These are phyloP conservation scores for Scaptomyza parva DNA, from an alignment of 2,888 invertebrate genomes.

Conservation along the genomic window DNA sequence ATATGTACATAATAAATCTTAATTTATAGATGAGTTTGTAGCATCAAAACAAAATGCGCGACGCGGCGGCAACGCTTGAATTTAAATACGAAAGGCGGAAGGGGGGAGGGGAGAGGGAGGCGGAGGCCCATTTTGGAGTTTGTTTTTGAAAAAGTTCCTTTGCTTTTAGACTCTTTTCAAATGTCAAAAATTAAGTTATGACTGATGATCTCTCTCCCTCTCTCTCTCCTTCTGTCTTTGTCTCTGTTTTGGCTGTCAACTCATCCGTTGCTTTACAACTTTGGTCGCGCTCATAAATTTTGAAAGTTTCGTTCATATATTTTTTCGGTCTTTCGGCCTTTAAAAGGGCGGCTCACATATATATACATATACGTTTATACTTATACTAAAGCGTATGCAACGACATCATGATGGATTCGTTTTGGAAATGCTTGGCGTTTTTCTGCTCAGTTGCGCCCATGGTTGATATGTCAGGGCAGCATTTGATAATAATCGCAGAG, in stretches of 20 bases:
- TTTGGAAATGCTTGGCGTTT: slow-evolving; percentile 72
- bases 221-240: slow-evolving; percentile 2
- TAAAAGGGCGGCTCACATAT: slow-evolving; percentile 64
- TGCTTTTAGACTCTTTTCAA: slow-evolving; percentile 46
- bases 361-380: slow-evolving; percentile 5
- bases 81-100: too few relatives aligned
- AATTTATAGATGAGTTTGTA: slow-evolving; percentile 63
- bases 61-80: slow-evolving; percentile 17
- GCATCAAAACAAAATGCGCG: slow-evolving; percentile 67
- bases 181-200: slow-evolving; percentile 72
- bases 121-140: neutral
- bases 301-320: slow-evolving; percentile 60
- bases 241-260: slow-evolving; percentile 61
- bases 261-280: slow-evolving; percentile 74
- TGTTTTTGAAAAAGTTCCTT: slow-evolving; percentile 33
- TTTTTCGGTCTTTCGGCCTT: slow-evolving; percentile 15
- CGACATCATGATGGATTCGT: slow-evolving; percentile 73
- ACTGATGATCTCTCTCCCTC: slow-evolving; percentile 55
- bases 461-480: slow-evolving; percentile 51
- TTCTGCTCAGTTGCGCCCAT: slow-evolving; percentile 66
- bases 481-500: slow-evolving; percentile 65
- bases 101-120: too few relatives aligned
- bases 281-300: slow-evolving; percentile 66
- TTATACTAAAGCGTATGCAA: slow-evolving; percentile 31
- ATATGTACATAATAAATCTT: slow-evolving; percentile 68